Percentiles rank a stretch among this genome's conserved stretches.
These are phyloP conservation scores for Agrotis puta DNA, from an alignment of 2,888 invertebrate species.

Conservation along the genomic window DNA sequence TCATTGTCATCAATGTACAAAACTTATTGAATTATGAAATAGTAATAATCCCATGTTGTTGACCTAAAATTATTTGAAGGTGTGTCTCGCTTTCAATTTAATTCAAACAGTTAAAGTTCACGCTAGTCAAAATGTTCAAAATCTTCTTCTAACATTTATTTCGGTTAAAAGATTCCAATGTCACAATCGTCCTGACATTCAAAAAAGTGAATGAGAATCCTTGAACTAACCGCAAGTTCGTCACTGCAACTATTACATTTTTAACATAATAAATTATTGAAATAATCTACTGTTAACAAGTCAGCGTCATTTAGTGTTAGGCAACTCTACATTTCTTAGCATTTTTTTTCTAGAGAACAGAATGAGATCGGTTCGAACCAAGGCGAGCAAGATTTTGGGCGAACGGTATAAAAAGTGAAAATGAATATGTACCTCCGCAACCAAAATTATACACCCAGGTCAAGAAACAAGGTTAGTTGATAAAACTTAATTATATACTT, in stretches of 20 bases:
- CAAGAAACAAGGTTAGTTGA: slow-evolving; percentile 48
- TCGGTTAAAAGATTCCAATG: slow-evolving; percentile 32
- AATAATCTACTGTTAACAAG: slow-evolving; percentile 43
- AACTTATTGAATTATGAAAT: slow-evolving; percentile 16
- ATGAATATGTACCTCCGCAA: slow-evolving; percentile 34
- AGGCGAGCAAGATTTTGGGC: slow-evolving; percentile 56
- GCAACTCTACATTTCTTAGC: slow-evolving; percentile 50
- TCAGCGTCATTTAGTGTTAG: slow-evolving; percentile 39
- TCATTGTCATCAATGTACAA: background rate
- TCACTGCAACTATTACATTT: slow-evolving; percentile 38
- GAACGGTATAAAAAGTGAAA: slow-evolving; percentile 55
- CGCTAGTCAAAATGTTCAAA: slow-evolving; percentile 14
- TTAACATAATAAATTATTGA: slow-evolving; percentile 48
- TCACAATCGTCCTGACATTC: slow-evolving; percentile 44
- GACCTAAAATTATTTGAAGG: slow-evolving; percentile 40
- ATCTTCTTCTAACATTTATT: slow-evolving; percentile 16
- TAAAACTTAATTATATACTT: slow-evolving; percentile 41
- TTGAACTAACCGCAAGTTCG: slow-evolving; percentile 33
- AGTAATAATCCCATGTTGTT: slow-evolving; percentile 11
- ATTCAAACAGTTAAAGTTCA: slow-evolving; percentile 39
- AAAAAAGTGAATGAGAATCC: slow-evolving; percentile 58
- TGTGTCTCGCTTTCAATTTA: slow-evolving; percentile 44
- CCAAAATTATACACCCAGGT: slow-evolving; percentile 39
- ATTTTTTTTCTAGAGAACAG: slow-evolving; percentile 54
- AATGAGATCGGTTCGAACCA: slow-evolving; percentile 49